Evolutionary conservation across 2,888 invertebrate genomes (phyloP).

Genomic region (Dasypolia templi): DNA sequence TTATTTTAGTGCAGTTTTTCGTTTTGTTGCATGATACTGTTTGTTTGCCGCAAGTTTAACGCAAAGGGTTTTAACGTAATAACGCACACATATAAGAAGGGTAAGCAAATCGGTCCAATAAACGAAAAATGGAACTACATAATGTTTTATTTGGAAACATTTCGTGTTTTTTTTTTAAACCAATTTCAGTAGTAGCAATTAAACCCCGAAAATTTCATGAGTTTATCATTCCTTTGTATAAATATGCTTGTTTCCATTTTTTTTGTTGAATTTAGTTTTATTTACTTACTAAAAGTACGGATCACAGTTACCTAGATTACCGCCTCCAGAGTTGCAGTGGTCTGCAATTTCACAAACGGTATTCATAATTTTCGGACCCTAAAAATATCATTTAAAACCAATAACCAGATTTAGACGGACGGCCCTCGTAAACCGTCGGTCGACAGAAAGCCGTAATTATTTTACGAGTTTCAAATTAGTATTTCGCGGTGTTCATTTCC

Average conservation of each 20-base stretch:
- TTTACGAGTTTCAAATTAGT: constrained; percentile 68
- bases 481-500: constrained; percentile 63
- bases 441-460: constrained; percentile 43
- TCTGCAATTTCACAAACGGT: neutral
- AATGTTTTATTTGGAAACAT: too few relatives aligned
- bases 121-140: neutral
- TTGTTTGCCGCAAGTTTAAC: neutral
- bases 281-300: too few relatives aligned
- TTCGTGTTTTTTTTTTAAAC: too few relatives aligned
- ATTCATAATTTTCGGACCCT: constrained; percentile 13
- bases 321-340: too few relatives aligned
- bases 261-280: too few relatives aligned
- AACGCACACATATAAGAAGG: neutral
- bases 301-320: too few relatives aligned
- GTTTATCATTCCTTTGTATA: too few relatives aligned
- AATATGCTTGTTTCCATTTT: too few relatives aligned
- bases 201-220: neutral
- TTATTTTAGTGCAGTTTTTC: constrained; percentile 18
- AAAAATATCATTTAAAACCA: constrained; percentile 50
- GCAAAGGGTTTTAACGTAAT: neutral
- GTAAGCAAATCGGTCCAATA: neutral
- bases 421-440: constrained; percentile 53
- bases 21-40: neutral
- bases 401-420: constrained; percentile 51
- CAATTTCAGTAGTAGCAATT: too few relatives aligned